Base-by-base conservation (phyloP, 1,140 invertebrate species). In the Drosophila punjabiensis region DNA sequence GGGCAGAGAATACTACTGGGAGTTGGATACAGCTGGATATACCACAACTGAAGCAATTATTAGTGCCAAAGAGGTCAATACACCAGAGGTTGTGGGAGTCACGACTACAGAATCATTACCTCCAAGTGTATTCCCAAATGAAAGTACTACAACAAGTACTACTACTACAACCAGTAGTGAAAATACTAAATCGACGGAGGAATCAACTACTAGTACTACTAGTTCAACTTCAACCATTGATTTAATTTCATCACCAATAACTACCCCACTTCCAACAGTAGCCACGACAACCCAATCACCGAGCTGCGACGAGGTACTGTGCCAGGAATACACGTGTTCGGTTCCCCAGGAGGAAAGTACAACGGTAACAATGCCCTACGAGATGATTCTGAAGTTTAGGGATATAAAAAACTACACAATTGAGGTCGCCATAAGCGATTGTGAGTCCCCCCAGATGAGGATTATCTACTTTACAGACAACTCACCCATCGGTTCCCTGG, bases 401-500 rank as follows among this genome's bases (percentile, higher is more conserved):
- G 37, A 45, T 30, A 45, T 3, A 13, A 48, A 10, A 24, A 41
- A 4, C 24, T 6, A 16, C 11, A 39, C 14, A 13, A 18, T 75
- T 4, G 18, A 52, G 4, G 18, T 82, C 6, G 13, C 14, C 9
- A n/a, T 83, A 16, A 58, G 55, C 35, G 55, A 58, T 5, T 59
- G 61, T 1, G 45, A 82, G 5, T 6, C 69, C 4, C 8, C 45
- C 1, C 20, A 39, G 14, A 53, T 65, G 76, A 37, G 28, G 5
- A 30, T 86, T 2, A 35, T 79, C 11, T 86, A 82, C 47, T 85
- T 79, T 14, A 39, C 52, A 0, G 5, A 65, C 20, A 20, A 50
- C 9, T 50, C 32, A 8, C 2, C 8, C 5, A 28, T 18, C 5
- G 35, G 18, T 30, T 45, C 30, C 33, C 14, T 63, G 1, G 24